Evolutionary conservation across 2,888 invertebrate genomes (phyloP), one percentile per base, ranked within the genome.

Genomic region (Lottia gigantea): DNA sequence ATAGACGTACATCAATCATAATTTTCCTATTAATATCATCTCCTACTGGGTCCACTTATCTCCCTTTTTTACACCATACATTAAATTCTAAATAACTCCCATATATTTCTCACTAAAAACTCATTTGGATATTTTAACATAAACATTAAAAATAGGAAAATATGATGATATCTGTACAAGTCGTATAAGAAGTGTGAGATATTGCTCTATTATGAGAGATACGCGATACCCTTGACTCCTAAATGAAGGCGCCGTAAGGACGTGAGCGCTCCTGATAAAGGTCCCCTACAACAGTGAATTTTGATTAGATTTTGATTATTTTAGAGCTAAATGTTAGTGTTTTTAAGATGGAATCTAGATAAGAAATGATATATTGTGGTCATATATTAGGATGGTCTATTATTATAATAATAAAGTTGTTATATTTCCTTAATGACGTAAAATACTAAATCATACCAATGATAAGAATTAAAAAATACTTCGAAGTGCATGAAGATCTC

Each of bases 91-190:
- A 19, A 55, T 23, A 55, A 55, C 55, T 55, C 55, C 55, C 23
- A 55, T 55, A 55, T 55, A 55, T 55, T 55, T 55, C 55, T 55
- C 55, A 55, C 55, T 55, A 55, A 55, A 55, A 55, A 55, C 55
- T 55, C 55, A 55, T 55, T 55, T 55, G 55, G 55, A 19, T 23
- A 55, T 55, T 55, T 55, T 55, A 55, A 55, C 55, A 55, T 55
- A 55, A 23, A 55, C 55, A 55, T 55, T 55, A 55, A 23, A 55
- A 23, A 55, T 55, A 55, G 19, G 8, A 55, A 55, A 55, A 55
- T 55, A 23, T 55, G 55, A 55, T 55, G 19, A 23, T 55, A 55
- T 55, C 55, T 55, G 23, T 55, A 55, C 23, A 23, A 40, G 40
- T 11, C 11, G 55, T 23, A 55, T 19, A 55, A 55, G 55, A 23